These are phyloP conservation scores for Caloenas nicobarica DNA, from an alignment of 2,113 vertebrate species.

Conservation along the genomic window DNA sequence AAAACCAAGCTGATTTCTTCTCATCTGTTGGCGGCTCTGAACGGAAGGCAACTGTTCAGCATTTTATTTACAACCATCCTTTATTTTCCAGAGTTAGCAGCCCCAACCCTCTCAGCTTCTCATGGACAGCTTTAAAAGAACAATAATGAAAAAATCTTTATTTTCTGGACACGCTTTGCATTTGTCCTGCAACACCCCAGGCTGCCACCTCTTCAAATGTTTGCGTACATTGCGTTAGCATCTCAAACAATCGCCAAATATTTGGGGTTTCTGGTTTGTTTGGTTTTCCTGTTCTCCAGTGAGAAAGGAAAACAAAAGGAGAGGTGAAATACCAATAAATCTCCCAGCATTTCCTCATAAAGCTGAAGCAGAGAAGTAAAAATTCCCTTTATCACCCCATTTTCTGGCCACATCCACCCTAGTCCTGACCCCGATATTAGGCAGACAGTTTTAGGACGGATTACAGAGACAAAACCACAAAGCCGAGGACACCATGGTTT, in stretches of 20 bases:
- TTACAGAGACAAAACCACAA: background rate
- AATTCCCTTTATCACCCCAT: background rate
- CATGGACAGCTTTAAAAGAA: background rate
- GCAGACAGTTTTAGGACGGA: rapidly evolving
- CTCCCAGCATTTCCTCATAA: background rate
- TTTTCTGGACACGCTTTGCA: background rate
- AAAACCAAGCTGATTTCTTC: background rate
- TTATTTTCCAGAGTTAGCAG: background rate
- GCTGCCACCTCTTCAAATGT: background rate
- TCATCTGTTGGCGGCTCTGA: background rate
- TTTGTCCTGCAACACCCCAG: background rate
- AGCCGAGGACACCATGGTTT: background rate
- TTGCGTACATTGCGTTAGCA: background rate
- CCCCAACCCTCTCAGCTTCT: background rate
- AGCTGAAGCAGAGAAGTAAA: background rate
- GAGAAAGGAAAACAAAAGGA: background rate
- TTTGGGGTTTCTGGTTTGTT: background rate
- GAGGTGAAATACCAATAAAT: background rate
- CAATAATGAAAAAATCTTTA: background rate
- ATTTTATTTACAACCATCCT: background rate
- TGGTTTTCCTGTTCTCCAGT: background rate
- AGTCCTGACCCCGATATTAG: background rate
- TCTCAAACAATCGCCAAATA: background rate
- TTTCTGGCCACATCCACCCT: background rate
- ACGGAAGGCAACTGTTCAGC: background rate